Evolutionary conservation across 92 coral and sea anemone genomes (phyloP), one percentile per base, ranked within the genome.

Genomic region (Porites divaricata): DNA sequence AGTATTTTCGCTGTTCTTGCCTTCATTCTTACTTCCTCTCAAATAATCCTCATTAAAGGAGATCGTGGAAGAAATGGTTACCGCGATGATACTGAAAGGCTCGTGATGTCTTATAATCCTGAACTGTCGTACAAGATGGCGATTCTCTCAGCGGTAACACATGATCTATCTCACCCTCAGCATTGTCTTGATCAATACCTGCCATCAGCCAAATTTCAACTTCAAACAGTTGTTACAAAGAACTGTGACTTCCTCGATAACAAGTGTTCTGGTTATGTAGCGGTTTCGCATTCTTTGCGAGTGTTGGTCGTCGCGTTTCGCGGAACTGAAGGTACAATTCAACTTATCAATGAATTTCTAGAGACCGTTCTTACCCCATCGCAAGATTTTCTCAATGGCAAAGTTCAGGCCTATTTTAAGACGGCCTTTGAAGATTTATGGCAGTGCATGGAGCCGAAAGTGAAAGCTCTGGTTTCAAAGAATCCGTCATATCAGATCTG

Each of bases 241-340:
- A 51, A 61, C 0, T 92, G 95, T 48, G 85, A 91, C 69, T 67
- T 85, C 35, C 2, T 77, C 13, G 72, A 66, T 53, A 80, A 83
- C 49, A 52, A 75, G 26, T 92, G 95, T 67, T 87, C 76, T 79
- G 88, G 92, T 17, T 93, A 71, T 78, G 86, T 91, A 5, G 96
- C 94, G 17, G 79, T 93, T 45, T 93, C 96, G 45, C 80, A 89
- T 73, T 69, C 77, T 62, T 51, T 77, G n/a, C 83, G 84, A 61
- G 95, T 88, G 1, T 83, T 92, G 26, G 88, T 83, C n/a, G 35
- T 89, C 23, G 93, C 91, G 3, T 92, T 89, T 28, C 88, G 95
- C 23, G 95, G 93, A 17, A 71, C 89, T 25, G 21, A 7, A 45
- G 10, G 63, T 41, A 23, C 1, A 0, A 1, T 16, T 8, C 90